phyloP scores from a whole-genome alignment of 2,113 vertebrate genomes.

The Pseudopodoces humilis region DNA sequence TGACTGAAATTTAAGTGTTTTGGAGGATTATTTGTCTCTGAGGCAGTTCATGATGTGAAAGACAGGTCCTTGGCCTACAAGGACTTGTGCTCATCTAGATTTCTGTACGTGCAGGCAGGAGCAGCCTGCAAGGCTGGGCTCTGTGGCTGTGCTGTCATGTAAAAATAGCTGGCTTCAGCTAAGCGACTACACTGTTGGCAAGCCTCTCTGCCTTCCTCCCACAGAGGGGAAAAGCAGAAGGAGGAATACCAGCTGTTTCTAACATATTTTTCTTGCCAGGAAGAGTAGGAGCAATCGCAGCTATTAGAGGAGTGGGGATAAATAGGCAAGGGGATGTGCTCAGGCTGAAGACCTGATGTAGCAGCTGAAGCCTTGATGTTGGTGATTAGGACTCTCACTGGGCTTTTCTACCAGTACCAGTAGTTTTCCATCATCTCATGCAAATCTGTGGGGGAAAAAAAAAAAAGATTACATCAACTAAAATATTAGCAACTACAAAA shows the following conservation, averaged over 20 bases:
- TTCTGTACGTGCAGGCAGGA: neutral
- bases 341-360: neutral
- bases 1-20: neutral
- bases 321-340: neutral
- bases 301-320: neutral
- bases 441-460: neutral
- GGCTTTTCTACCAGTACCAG: neutral
- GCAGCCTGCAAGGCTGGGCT: neutral
- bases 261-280: constrained; percentile 30
- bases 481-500: neutral
- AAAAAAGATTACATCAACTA: neutral
- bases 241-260: constrained; percentile 47
- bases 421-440: neutral
- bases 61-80: neutral
- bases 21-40: neutral
- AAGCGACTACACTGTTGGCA: constrained; percentile 21
- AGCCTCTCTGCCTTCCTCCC: constrained; percentile 4
- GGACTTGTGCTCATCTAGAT: neutral
- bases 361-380: neutral
- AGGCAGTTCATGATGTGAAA: neutral
- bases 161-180: constrained; percentile 45
- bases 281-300: constrained; percentile 28
- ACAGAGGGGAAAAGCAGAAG: constrained; percentile 16
- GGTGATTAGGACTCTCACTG: neutral
- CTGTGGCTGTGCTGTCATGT: neutral